Conservation (phyloP, 2,888 invertebrate genomes). For the Sceliomorpha sp. region DNA sequence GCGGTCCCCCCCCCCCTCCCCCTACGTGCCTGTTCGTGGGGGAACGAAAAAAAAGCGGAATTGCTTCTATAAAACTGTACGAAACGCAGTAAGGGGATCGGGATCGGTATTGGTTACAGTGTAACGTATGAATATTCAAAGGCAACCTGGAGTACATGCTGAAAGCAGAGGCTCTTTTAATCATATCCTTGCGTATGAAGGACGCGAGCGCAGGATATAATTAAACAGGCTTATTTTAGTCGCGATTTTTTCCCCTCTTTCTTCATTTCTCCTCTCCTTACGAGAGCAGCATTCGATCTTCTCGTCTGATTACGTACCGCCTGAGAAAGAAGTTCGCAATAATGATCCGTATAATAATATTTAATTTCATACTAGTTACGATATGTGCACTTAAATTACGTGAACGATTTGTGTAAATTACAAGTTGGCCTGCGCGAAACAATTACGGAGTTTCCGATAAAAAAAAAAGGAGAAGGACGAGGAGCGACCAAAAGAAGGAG, state of each 20-base stretch:
- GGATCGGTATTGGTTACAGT: too few species aligned
- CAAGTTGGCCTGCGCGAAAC: conserved; percentile 18
- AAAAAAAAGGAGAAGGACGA: too few species aligned
- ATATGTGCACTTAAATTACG: conserved; percentile 47
- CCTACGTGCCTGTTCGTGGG: too few species aligned
- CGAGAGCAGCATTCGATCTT: conserved; percentile 34
- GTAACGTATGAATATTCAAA: conserved; percentile 25
- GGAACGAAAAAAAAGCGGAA: too few species aligned
- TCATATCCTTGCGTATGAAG: conserved; percentile 56
- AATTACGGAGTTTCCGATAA: conserved; percentile 33
- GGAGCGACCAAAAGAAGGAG: too few species aligned
- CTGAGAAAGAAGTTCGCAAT: conserved; percentile 47
- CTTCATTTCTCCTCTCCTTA: conserved; percentile 38
- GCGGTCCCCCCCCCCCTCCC: too few species aligned
- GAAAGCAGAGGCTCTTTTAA: conserved; percentile 51
- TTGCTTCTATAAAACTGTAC: too few species aligned
- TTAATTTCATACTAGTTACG: conserved; percentile 49
- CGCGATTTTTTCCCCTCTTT: conserved; percentile 38
- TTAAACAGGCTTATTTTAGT: conserved; percentile 55
- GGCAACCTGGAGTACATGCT: conserved; percentile 48
- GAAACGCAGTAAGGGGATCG: too few species aligned
- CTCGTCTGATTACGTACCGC: conserved; percentile 49
- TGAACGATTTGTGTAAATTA: conserved; percentile 49
- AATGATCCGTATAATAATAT: conserved; percentile 57
- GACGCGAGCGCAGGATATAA: conserved; percentile 52